phyloP scores from a whole-genome alignment of 2,888 invertebrate genomes.

The Sycophila texana region DNA sequence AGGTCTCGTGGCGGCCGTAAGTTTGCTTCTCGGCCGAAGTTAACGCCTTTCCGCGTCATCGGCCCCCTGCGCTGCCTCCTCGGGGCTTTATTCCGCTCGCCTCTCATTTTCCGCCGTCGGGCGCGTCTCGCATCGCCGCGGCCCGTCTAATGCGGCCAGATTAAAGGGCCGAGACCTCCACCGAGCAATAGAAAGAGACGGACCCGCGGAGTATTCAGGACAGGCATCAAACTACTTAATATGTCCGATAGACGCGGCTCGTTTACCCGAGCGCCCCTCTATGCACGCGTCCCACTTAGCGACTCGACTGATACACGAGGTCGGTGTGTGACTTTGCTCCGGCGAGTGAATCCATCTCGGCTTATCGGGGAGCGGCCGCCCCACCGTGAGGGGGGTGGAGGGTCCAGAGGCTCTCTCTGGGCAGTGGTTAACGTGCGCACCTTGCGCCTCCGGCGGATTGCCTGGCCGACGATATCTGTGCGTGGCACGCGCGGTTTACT shows the following conservation, averaged over 20 bases:
- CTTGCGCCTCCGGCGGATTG: background rate
- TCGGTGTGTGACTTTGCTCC: background rate
- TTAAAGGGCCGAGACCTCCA: conserved; percentile 58
- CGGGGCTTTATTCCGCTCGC: conserved; percentile 31
- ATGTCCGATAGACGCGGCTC: conserved; percentile 67
- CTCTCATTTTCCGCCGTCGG: conserved; percentile 33
- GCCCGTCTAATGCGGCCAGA: conserved; percentile 56
- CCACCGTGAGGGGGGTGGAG: background rate
- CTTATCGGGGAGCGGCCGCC: conserved; percentile 34
- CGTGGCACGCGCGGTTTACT: too few relatives aligned
- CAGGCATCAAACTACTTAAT: conserved; percentile 67
- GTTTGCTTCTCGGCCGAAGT: conserved; percentile 33
- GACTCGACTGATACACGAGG: conserved; percentile 8
- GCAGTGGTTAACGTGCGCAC: background rate
- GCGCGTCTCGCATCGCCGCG: conserved; percentile 3
- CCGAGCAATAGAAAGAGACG: conserved; percentile 56
- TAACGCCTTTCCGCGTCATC: conserved; percentile 36
- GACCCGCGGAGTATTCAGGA: conserved; percentile 54
- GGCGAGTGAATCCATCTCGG: conserved; percentile 26
- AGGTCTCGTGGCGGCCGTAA: background rate
- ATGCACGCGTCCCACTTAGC: conserved; percentile 1
- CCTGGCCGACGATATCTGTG: too few relatives aligned
- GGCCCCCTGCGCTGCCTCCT: background rate
- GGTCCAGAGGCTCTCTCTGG: background rate
- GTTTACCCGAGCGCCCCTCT: conserved; percentile 57